Evolutionary conservation across 2,113 vertebrate genomes (phyloP), one percentile per base, ranked within the genome.

Genomic region (Tenrec ecaudatus): DNA sequence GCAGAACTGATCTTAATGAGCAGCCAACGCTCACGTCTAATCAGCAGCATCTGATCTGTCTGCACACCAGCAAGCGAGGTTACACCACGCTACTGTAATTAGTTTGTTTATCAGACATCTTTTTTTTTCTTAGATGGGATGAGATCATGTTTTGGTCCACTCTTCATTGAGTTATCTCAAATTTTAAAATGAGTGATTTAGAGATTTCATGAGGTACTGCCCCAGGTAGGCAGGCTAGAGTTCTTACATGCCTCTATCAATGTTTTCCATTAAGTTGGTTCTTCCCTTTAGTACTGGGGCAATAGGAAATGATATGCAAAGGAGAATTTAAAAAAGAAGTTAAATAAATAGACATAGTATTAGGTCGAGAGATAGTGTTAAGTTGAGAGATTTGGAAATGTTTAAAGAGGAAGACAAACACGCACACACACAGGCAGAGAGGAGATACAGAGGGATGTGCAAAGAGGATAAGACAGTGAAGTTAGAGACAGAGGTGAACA

Each of bases 171-270:
- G 29, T 89, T 85, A 57, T 68, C 58, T 60, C 58, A 47, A 43
- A 87, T 93, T 95, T 95, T 84, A 53, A 91, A 95, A 94, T 93
- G 75, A 92, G 80, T 68, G n/a, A 91, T 75, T 94, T 94, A 31
- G 87, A 81, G 64, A 86, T 43, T 91, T 93, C 92, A 79, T 93
- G 84, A 95, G 12, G 71, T 82, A 12, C 81, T 89, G 10, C 78
- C 82, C 64, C 12, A 83, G 57, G 88, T 93, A 43, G 78, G 73
- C 68, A 86, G 43, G 15, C 33, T 87, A 47, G 82, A 93, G 71
- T 57, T 69, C 83, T 40, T 92, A 69, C 78, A 64, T 86, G 73
- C 16, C 2, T 83, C 77, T 88, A 33, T 87, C 40, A 91, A 4
- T 81, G 43, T 68, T 92, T 94, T 88, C 68, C 43, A 25, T 87